These are phyloP conservation scores for Oriolus oriolus DNA, from an alignment of 2,113 vertebrate genomes.

Conservation along the genomic window DNA sequence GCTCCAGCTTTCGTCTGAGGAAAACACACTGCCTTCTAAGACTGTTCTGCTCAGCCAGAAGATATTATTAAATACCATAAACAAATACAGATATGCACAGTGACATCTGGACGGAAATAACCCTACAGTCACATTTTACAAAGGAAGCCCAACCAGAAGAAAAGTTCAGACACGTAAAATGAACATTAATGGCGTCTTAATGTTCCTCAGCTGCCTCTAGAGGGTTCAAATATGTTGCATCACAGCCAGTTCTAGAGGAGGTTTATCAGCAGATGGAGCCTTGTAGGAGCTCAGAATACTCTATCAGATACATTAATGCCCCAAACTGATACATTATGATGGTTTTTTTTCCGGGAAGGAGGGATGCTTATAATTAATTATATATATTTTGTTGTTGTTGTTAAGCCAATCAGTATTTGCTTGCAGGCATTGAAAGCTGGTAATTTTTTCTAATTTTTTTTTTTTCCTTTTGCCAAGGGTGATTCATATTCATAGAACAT, in stretches of 20 bases:
- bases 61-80: conserved; percentile 39
- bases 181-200: conserved; percentile 35
- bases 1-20: not conserved
- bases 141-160: not conserved
- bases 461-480: not conserved
- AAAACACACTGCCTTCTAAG: not conserved
- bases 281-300: not conserved
- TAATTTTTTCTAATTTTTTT: not conserved
- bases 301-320: not conserved
- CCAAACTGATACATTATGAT: not conserved
- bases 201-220: not conserved
- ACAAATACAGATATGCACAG: not conserved
- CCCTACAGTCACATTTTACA: not conserved
- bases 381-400: not conserved
- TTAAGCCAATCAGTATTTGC: not conserved
- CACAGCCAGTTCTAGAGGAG: not conserved
- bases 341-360: not conserved
- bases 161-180: not conserved
- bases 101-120: conserved; percentile 55
- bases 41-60: not conserved
- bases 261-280: conserved; percentile 27
- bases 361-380: not conserved
- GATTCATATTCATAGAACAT: not conserved
- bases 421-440: not conserved
- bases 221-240: not conserved